Conservation (phyloP, 2,797 vertebrate genomes). For the Haliaeetus vocifer region DNA sequence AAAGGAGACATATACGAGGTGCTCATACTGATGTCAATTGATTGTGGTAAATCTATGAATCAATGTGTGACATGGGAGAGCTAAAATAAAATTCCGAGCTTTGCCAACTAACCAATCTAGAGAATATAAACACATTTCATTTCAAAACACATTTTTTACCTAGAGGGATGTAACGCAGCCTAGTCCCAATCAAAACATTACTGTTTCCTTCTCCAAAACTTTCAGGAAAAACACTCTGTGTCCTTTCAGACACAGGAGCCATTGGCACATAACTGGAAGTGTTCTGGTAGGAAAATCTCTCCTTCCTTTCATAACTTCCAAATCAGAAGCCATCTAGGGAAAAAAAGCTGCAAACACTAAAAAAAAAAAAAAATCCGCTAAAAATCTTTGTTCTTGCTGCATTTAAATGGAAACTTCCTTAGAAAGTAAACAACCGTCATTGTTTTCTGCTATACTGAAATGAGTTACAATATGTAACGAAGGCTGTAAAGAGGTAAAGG, state of each 20-base stretch:
- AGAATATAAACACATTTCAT: not conserved
- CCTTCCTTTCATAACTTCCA: not conserved
- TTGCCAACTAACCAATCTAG: not conserved
- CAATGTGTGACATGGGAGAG: slow-evolving; percentile 58
- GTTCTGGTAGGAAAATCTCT: not conserved
- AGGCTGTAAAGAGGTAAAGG: not conserved
- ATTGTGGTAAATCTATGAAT: slow-evolving; percentile 70
- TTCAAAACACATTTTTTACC: slow-evolving; percentile 35
- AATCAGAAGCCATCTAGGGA: not conserved
- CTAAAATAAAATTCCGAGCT: not conserved
- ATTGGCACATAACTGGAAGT: not conserved
- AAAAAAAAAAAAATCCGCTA: not conserved
- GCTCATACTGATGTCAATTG: slow-evolving; percentile 75
- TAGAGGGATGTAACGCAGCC: not conserved
- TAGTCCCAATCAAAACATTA: slow-evolving; percentile 6
- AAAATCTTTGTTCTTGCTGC: not conserved
- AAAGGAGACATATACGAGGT: slow-evolving; percentile 23
- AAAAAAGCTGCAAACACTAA: not conserved
- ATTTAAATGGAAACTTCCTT: not conserved
- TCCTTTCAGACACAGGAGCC: not conserved
- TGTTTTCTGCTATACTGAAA: not conserved
- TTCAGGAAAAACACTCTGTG: slow-evolving; percentile 36
- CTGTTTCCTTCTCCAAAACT: slow-evolving; percentile 49
- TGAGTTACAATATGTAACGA: not conserved
- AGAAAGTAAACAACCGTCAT: not conserved